Evolutionary conservation across 2,113 vertebrate genomes (phyloP), one percentile per base, ranked within the genome.

Genomic region (Cryptoleucopteryx plumbea): DNA sequence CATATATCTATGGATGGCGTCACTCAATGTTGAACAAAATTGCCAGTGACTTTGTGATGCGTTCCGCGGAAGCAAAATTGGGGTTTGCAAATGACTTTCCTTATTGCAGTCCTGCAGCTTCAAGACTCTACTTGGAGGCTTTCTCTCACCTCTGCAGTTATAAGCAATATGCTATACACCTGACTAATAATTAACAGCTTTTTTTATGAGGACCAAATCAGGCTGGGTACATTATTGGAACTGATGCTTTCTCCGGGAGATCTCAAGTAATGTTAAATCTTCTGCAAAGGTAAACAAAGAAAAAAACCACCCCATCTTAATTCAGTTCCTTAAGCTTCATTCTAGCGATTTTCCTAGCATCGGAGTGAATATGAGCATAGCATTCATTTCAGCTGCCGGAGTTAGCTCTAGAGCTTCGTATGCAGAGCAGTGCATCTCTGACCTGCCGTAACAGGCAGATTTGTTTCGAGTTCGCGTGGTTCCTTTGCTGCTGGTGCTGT

Each of bases 371-470:
- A 10, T 4, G 45, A 78, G 31, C 38, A 20, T 36, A 20, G 15
- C 0, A 1, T 47, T 75, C 18, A 14, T n/a, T 43, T 52, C 22
- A 45, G 84, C 55, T 84, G 55, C 21, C 1, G 0, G 32, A 22
- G 42, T 40, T 34, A 23, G n/a, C 29, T 42, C 53, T 21, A 19
- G 67, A 56, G 43, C 21, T 61, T 25, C 0, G 1, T 10, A 7
- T 0, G 0, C 67, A 16, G 77, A 75, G 72, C 58, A 18, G 72
- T 0, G 2, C 27, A 9, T 6, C 29, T 18, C 45, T 5, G 21
- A 2, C 22, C 67, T 36, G 36, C 80, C 1, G 2, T 53, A 26
- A 47, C 38, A 19, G 38, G 58, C 77, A 48, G 32, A 4, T 55
- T 45, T 27, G 9, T 2, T 74, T 22, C 15, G 26, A 8, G 29